A percentile compares a stretch with the other conserved stretches of the same genome.
Conservation (phyloP, 2,888 invertebrate genomes). For the Trichopoda pennipes region DNA sequence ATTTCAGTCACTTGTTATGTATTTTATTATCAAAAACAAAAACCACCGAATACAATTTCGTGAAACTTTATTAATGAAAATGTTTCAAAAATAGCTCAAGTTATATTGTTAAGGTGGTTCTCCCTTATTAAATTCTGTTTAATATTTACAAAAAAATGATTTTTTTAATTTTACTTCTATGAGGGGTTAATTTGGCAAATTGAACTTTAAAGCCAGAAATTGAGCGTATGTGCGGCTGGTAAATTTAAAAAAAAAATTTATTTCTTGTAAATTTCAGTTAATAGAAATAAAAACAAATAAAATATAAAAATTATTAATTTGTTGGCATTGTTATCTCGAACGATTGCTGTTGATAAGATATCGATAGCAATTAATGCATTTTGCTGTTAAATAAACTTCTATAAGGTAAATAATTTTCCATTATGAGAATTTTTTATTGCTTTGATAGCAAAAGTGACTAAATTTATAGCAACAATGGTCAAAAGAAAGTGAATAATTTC, state of each 20-base stretch:
- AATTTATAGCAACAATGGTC: no score
- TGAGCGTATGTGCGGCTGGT: no score
- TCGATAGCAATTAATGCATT: constrained; percentile 1
- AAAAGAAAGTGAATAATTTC: no score
- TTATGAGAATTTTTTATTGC: no score
- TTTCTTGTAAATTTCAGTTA: background rate
- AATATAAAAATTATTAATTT: constrained; percentile 32
- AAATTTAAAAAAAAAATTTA: background rate
- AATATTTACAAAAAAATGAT: background rate
- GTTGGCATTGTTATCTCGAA: constrained; percentile 42
- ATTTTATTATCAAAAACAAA: background rate
- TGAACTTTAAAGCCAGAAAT: no score
- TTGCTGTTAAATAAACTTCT: background rate
- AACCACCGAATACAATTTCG: background rate
- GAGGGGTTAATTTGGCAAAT: background rate
- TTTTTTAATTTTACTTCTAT: background rate
- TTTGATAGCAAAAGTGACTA: no score
- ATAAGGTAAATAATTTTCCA: background rate
- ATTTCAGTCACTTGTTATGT: background rate
- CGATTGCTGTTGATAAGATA: constrained; percentile 54
- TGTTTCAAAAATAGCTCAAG: background rate
- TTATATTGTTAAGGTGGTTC: background rate
- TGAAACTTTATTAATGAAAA: background rate
- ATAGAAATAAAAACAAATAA: background rate
- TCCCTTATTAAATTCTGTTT: background rate